These are phyloP conservation scores for Syrphus vitripennis DNA, from an alignment of 2,888 invertebrate genomes.

Conservation along the genomic window DNA sequence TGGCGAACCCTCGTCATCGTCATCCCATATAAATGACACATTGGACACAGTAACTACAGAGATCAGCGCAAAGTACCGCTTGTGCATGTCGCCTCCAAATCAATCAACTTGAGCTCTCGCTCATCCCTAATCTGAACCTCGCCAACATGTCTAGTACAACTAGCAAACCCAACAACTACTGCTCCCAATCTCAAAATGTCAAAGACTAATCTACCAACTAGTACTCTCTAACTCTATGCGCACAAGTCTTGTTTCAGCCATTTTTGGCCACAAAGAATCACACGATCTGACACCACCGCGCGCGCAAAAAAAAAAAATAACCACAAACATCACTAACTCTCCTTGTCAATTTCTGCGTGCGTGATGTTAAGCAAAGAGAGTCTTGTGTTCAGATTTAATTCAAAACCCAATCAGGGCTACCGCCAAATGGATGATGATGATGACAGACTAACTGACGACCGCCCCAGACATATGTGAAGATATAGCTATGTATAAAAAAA, in stretches of 20 bases:
- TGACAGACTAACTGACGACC: slow-evolving; percentile 60
- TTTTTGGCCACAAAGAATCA: slow-evolving; percentile 50
- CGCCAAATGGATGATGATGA: not conserved
- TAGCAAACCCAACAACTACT: not conserved
- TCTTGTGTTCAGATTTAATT: slow-evolving; percentile 10
- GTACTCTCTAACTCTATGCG: not conserved
- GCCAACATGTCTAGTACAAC: slow-evolving; percentile 40
- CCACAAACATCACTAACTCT: slow-evolving; percentile 38
- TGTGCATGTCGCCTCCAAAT: slow-evolving; percentile 41
- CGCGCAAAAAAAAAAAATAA: no score
- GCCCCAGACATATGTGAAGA: slow-evolving; percentile 30
- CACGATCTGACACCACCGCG: slow-evolving; percentile 39
- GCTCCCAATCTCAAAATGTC: slow-evolving; percentile 44
- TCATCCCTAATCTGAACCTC: slow-evolving; percentile 61
- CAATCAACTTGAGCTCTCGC: slow-evolving; percentile 36
- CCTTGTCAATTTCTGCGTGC: slow-evolving; percentile 17
- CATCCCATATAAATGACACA: slow-evolving; percentile 36
- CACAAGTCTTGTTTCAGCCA: slow-evolving; percentile 35
- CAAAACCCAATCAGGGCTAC: slow-evolving; percentile 52
- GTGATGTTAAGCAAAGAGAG: not conserved
- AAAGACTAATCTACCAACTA: slow-evolving; percentile 28
- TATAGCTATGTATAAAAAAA: no score
- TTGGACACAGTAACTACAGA: slow-evolving; percentile 32
- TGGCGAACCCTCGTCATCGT: slow-evolving; percentile 15
- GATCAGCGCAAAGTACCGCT: slow-evolving; percentile 50